phyloP scores from a whole-genome alignment of 2,797 vertebrate genomes.

The Leuciscus waleckii region DNA sequence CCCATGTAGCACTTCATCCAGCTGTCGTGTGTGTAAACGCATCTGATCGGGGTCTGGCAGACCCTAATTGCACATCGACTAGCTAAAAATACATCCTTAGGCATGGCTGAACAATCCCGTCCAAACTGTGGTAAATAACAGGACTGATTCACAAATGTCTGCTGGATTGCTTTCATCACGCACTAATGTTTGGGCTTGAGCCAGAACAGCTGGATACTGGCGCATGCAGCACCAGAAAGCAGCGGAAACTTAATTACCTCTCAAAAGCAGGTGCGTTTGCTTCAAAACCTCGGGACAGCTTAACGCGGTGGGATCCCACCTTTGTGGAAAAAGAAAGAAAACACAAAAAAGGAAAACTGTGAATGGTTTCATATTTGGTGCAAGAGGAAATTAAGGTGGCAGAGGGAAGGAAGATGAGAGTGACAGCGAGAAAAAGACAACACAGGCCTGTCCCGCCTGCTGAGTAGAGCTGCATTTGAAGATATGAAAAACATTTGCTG shows the following conservation, averaged over 20 bases:
- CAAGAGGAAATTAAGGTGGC: not conserved
- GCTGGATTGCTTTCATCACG: not conserved
- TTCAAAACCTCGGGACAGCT: constrained; percentile 97
- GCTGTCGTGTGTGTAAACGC: not conserved
- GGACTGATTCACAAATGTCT: not conserved
- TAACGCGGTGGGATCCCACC: constrained; percentile 98
- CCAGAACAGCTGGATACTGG: constrained; percentile 46
- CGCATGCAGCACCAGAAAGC: constrained; percentile 15
- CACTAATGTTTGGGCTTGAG: constrained; percentile 32
- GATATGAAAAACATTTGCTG: not conserved
- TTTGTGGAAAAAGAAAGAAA: constrained; percentile 61
- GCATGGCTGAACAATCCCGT: not conserved
- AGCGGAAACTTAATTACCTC: constrained; percentile 80
- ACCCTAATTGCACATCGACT: constrained; percentile 8
- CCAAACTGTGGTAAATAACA: constrained; percentile 4
- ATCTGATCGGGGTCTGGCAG: not conserved
- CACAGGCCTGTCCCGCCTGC: constrained; percentile 8
- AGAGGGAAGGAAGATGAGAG: constrained; percentile 51
- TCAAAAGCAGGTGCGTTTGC: constrained; percentile 98
- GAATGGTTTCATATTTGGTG: not conserved
- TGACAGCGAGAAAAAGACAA: constrained; percentile 17
- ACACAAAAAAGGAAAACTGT: not conserved
- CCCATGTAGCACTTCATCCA: not conserved
- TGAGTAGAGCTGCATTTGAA: constrained; percentile 3
- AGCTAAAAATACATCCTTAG: not conserved